These are phyloP conservation scores for Bubo blakistoni DNA, from an alignment of 2,113 vertebrate species.

Conservation along the genomic window DNA sequence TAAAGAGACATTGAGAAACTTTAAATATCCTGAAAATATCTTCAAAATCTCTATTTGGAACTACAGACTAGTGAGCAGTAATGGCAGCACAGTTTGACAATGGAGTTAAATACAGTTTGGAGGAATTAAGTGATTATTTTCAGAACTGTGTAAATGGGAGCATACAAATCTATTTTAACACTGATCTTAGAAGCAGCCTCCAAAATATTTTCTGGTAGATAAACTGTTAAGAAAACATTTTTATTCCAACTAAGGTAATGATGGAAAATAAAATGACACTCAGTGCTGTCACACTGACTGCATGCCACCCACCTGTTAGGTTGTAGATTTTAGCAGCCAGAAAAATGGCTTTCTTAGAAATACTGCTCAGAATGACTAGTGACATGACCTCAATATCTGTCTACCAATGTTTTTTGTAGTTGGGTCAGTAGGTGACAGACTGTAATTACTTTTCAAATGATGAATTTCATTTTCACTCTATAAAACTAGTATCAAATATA, in stretches of 20 bases:
- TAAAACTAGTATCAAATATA: not conserved
- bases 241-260: slow-evolving; percentile 51
- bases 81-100: not conserved
- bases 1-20: not conserved
- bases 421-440: not conserved
- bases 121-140: not conserved
- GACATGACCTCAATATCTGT: not conserved
- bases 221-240: slow-evolving; percentile 64
- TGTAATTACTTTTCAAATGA: not conserved
- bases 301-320: not conserved
- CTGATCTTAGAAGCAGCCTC: slow-evolving; percentile 6
- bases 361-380: not conserved
- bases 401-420: not conserved
- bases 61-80: not conserved
- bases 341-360: slow-evolving; percentile 35
- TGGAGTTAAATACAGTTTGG: not conserved
- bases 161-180: slow-evolving; percentile 19
- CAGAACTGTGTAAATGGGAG: not conserved
- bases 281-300: not conserved
- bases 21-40: not conserved
- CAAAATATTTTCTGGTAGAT: slow-evolving; percentile 48
- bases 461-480: not conserved
- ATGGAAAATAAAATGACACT: slow-evolving; percentile 50
- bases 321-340: not conserved
- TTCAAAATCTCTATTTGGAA: not conserved